phyloP scores from a whole-genome alignment of 2,113 vertebrate genomes.

The Myotis brandtii region DNA sequence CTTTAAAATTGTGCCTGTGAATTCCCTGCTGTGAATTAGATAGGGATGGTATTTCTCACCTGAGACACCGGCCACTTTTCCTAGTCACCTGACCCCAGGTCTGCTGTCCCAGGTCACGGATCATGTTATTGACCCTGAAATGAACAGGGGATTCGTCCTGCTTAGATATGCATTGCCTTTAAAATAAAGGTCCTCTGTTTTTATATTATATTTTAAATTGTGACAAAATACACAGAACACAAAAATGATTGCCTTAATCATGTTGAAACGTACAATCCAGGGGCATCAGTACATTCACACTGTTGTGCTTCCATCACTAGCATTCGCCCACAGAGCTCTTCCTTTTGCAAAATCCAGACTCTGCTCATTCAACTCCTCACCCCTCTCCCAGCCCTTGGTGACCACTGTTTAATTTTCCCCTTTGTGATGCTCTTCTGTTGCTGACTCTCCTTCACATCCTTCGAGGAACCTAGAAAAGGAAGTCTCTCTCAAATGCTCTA shows the following conservation, averaged over 20 bases:
- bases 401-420: neutral
- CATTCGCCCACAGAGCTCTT: neutral
- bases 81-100: neutral
- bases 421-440: neutral
- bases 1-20: neutral
- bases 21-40: neutral
- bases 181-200: neutral
- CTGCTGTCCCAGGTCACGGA: neutral
- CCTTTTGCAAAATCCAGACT: neutral
- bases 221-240: neutral
- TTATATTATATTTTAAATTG: neutral
- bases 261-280: neutral
- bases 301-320: fast-evolving
- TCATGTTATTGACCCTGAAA: neutral
- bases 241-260: neutral
- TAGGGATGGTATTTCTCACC: no score
- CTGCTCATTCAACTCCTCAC: no score
- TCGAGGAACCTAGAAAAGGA: neutral
- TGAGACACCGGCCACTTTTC: neutral
- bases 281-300: no score
- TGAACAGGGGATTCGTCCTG: neutral
- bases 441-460: neutral
- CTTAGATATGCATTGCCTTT: neutral
- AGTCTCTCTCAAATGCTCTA: neutral
- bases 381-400: neutral